These are phyloP conservation scores for Esox lucius DNA, from an alignment of 2,797 vertebrate genomes.

Conservation along the genomic window DNA sequence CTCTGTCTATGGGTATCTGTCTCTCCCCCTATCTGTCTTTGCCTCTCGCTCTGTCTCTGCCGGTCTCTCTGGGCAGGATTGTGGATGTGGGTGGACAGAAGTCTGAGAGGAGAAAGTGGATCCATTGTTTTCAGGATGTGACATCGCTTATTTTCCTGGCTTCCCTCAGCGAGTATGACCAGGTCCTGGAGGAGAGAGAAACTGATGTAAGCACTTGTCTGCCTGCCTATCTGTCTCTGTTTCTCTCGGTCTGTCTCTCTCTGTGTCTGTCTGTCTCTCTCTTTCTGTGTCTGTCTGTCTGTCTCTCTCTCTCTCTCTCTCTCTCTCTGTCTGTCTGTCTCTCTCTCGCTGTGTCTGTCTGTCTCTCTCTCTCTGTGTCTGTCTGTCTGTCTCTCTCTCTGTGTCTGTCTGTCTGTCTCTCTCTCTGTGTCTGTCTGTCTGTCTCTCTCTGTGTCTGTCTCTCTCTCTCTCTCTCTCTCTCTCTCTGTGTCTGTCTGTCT, in stretches of 20 bases:
- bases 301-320: neutral
- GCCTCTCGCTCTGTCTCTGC: neutral
- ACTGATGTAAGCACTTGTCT: slow-evolving; percentile 67
- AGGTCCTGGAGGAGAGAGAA: slow-evolving; percentile 79
- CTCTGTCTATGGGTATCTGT: neutral
- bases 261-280: neutral
- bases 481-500: too few relatives aligned
- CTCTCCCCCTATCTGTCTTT: neutral
- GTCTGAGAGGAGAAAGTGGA: slow-evolving; percentile 83
- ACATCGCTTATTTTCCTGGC: slow-evolving; percentile 82
- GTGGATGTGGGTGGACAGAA: slow-evolving; percentile 83
- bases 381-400: slow-evolving; percentile 3
- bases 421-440: neutral
- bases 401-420: neutral
- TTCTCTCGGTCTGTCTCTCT: neutral
- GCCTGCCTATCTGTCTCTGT: neutral
- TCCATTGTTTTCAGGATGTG: slow-evolving; percentile 83
- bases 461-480: neutral
- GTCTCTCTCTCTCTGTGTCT: neutral
- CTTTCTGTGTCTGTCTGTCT: neutral
- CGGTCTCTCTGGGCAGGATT: slow-evolving; percentile 62
- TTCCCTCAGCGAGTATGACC: slow-evolving; percentile 83
- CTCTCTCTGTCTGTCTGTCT: neutral
- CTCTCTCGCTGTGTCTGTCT: neutral
- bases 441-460: neutral